Evolutionary conservation across 2,888 invertebrate genomes (phyloP).

Genomic region (Meteorus colon): DNA sequence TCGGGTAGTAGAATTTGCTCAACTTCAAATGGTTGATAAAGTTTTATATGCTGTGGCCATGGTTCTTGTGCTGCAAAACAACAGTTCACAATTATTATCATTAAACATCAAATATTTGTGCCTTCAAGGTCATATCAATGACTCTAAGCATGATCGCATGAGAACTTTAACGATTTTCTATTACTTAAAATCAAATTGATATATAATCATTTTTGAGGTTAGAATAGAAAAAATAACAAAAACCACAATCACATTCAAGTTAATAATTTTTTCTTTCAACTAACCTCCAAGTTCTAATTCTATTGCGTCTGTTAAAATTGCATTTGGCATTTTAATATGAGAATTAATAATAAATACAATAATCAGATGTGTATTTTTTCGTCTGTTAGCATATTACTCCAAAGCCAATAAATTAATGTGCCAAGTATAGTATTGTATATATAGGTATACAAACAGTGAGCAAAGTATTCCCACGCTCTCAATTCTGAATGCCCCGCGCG

Average conservation of each 20-base stretch:
- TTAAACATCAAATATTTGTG: constrained; percentile 26
- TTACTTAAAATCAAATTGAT: no score
- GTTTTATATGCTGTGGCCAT: constrained; percentile 90
- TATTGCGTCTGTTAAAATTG: constrained; percentile 62
- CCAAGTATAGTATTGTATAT: no score
- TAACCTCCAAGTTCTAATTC: constrained; percentile 57
- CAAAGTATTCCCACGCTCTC: no score
- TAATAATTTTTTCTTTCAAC: neutral
- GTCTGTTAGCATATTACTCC: neutral
- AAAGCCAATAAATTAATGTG: neutral
- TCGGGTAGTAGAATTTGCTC: constrained; percentile 96
- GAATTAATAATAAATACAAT: constrained; percentile 34
- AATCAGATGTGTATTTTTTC: neutral
- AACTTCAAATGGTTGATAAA: constrained; percentile 93
- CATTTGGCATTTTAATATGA: constrained; percentile 61
- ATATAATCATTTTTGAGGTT: no score
- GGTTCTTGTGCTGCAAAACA: constrained; percentile 84
- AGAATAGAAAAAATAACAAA: no score
- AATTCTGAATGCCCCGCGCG: no score
- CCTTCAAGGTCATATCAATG: neutral
- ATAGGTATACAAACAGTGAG: no score
- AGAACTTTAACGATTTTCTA: no score
- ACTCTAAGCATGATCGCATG: no score
- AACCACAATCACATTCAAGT: no score
- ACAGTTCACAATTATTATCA: constrained; percentile 16